phyloP scores from a whole-genome alignment of 92 coral and sea anemone species.

The Micromussa lordhowensis region DNA sequence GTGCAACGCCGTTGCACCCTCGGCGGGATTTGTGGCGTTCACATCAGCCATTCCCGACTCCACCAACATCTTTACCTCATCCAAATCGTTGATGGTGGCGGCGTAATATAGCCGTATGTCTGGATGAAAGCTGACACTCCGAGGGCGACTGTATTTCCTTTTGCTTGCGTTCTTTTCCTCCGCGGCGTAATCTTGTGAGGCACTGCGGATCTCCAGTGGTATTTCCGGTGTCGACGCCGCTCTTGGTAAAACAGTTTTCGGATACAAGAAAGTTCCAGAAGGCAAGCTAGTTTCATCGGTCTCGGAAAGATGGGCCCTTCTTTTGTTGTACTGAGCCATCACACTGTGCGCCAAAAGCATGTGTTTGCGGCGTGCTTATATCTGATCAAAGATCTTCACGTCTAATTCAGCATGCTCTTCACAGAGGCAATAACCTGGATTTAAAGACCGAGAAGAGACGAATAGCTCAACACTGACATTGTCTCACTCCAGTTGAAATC shows the following conservation, averaged over 20 bases:
- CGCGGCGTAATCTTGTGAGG: not conserved
- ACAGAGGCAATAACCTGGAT: not conserved
- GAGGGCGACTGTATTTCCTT: conserved; percentile 72
- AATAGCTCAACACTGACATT: not conserved
- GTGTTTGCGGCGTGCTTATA: not conserved
- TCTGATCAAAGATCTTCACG: not conserved
- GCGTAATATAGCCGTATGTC: conserved; percentile 85
- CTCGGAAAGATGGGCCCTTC: conserved; percentile 29
- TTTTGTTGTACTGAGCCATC: conserved; percentile 20
- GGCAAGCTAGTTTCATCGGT: conserved; percentile 3
- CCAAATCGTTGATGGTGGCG: conserved; percentile 79
- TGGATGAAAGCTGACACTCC: conserved; percentile 91
- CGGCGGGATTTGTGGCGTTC: conserved; percentile 85
- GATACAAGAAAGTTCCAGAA: conserved; percentile 1
- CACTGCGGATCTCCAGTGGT: not conserved
- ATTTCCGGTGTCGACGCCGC: conserved; percentile 52
- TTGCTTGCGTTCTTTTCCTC: conserved; percentile 42
- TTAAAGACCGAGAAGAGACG: conserved; percentile 4
- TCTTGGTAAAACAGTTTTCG: conserved; percentile 33
- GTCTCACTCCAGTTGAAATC: conserved; percentile 6
- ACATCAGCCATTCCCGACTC: conserved; percentile 88
- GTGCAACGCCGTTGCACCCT: conserved; percentile 88
- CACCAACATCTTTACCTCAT: conserved; percentile 73
- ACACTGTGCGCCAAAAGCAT: not conserved
- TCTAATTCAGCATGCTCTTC: not conserved